Base-by-base conservation (phyloP, 2,888 invertebrate genomes). In the Eupeodes luniger region DNA sequence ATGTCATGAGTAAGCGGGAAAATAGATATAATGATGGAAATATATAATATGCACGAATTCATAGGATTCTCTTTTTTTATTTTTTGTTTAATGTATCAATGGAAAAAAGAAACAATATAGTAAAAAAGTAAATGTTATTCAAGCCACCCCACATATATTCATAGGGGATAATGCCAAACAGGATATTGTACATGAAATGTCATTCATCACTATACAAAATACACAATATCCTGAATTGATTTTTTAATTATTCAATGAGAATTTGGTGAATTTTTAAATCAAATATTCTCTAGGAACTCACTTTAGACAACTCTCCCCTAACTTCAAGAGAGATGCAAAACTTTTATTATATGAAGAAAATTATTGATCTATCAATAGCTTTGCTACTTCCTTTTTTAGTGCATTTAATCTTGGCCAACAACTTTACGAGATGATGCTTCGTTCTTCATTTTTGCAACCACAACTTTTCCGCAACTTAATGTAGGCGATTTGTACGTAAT, bases 1-100 rank as follows among this genome's bases (percentile, higher is more conserved):
- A 81, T 81, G 51, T 55, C 77, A 85, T 85, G 81, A 81, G 70
- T 81, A 85, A 81, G 77, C 70, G 77, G 59, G 76, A 81, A 85
- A 77, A 77, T 61, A 85, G 70, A 85, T 81, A 72, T 14, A 64
- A 44, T 66, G 27, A 27, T 27, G 12, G 66, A 4, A 0, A 49
- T 27, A 49, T 10, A 49, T n/a, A 59, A n/a, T 12, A 57, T 59
- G 40, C 9, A 49, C 5, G 9, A 49, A 49, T 34, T 62, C 3
- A 44, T 62, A 16, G 62, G 40, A 44, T 62, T 44, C 47, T 47
- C 0, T 66, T 14, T 47, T 66, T 19, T 9, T 66, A 2, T 61
- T 61, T 6, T 16, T 16, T 51, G 12, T 51, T 51, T 14, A 7
- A 36, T 61, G 16, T 14, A 0, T 12, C 10, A 11, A 47, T 47